Conservation (phyloP, 2,888 invertebrate species). For the Paralinhomoeus sp. region DNA sequence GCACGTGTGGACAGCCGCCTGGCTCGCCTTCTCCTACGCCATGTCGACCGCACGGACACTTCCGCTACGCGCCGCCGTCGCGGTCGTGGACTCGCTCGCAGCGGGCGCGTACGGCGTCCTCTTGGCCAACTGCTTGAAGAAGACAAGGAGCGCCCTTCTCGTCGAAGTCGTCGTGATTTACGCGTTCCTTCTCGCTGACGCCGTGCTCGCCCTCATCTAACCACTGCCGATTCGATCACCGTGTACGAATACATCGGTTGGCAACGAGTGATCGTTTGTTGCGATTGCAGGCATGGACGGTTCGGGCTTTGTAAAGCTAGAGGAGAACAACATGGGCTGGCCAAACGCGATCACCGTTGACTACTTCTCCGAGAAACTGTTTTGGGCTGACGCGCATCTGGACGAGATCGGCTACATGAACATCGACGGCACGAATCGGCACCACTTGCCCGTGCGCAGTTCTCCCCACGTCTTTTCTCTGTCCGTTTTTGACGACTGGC, state of each 20-base stretch:
- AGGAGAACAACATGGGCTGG: conserved; percentile 90
- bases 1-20: too few species aligned
- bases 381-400: conserved; percentile 92
- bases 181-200: neutral
- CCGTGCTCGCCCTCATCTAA: conserved; percentile 3
- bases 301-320: conserved; percentile 52
- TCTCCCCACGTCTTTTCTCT: conserved; percentile 38
- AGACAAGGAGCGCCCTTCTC: too few species aligned
- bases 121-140: too few species aligned
- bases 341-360: conserved; percentile 91
- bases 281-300: neutral
- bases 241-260: neutral
- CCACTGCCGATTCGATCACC: conserved; percentile 1
- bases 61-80: too few species aligned
- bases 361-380: conserved; percentile 76
- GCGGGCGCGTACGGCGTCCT: too few species aligned
- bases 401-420: conserved; percentile 72
- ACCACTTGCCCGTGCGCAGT: conserved; percentile 23
- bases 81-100: too few species aligned
- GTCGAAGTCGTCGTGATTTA: too few species aligned
- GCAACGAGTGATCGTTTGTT: neutral
- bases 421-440: conserved; percentile 65
- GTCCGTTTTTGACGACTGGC: conserved; percentile 66
- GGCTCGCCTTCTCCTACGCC: too few species aligned
- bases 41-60: too few species aligned